Evolutionary conservation across 2,113 vertebrate species (phyloP).

Genomic region (Hiodon tergisus): DNA sequence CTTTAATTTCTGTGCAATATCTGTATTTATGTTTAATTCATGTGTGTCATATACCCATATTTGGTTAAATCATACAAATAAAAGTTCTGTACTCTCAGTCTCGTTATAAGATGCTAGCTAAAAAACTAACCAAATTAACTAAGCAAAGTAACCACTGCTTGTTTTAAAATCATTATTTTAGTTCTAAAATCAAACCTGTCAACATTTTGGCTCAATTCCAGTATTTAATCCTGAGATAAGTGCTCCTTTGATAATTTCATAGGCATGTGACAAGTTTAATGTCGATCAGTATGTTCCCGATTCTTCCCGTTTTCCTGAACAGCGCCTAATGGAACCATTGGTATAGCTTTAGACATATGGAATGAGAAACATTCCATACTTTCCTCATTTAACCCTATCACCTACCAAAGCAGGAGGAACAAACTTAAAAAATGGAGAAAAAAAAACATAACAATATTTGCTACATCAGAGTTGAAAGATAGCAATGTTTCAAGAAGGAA

Average conservation of each 20-base stretch:
- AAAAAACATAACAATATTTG: background rate
- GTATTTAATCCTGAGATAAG: conserved; percentile 34
- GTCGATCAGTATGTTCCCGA: conserved; percentile 36
- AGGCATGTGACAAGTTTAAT: conserved; percentile 24
- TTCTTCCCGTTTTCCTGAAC: conserved; percentile 19
- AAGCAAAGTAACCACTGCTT: conserved; percentile 26
- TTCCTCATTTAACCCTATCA: conserved; percentile 2
- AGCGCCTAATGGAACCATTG: conserved; percentile 39
- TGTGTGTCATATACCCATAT: background rate
- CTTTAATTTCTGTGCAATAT: background rate
- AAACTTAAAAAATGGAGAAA: background rate
- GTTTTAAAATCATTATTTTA: conserved; percentile 30
- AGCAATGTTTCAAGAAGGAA: too few relatives aligned
- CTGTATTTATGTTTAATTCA: background rate
- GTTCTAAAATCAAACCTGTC: conserved; percentile 37
- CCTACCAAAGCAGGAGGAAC: background rate
- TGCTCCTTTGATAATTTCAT: conserved; percentile 39
- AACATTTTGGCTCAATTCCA: conserved; percentile 39
- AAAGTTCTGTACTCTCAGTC: conserved; percentile 47
- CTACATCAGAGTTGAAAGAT: background rate
- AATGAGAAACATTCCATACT: conserved; percentile 16
- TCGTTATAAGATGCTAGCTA: conserved; percentile 38
- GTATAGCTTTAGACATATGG: conserved; percentile 22
- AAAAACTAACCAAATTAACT: conserved; percentile 25
- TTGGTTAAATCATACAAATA: background rate